phyloP scores from a whole-genome alignment of 2,888 invertebrate species.

The Steinernema scapterisci region DNA sequence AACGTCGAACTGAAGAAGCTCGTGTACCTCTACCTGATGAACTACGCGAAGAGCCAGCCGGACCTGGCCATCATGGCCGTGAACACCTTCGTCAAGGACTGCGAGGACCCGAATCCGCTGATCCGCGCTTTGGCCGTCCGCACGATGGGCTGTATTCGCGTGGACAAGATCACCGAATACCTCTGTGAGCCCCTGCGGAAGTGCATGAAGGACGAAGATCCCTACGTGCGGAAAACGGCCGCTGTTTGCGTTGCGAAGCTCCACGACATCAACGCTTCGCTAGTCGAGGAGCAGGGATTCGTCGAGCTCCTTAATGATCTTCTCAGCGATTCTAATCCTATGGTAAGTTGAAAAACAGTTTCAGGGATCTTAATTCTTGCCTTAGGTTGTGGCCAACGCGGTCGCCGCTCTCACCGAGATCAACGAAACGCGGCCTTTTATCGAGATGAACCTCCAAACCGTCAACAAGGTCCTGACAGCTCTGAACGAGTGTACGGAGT shows the following conservation, averaged over 20 bases:
- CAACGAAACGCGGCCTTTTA: constrained; percentile 90
- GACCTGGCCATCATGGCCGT: constrained; percentile 99
- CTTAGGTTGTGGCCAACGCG: constrained; percentile 89
- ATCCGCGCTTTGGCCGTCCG: constrained; percentile 96
- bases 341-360: constrained; percentile 74
- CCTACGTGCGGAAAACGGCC: constrained; percentile 96
- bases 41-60: constrained; percentile 98
- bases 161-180: constrained; percentile 99
- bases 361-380: not conserved
- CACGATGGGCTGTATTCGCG: constrained; percentile 99
- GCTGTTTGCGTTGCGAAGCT: constrained; percentile 98
- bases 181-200: constrained; percentile 93
- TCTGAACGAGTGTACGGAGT: constrained; percentile 95
- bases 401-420: constrained; percentile 98
- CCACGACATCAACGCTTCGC: constrained; percentile 85
- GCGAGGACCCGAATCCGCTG: constrained; percentile 98
- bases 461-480: constrained; percentile 97
- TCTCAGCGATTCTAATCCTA: constrained; percentile 97
- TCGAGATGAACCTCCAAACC: constrained; percentile 94
- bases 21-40: constrained; percentile 98
- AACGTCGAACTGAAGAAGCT: constrained; percentile 97
- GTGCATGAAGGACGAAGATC: constrained; percentile 83
- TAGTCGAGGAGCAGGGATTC: constrained; percentile 82
- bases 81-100: constrained; percentile 99
- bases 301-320: constrained; percentile 94